phyloP scores from a whole-genome alignment of 2,888 invertebrate species.

The Sinohyriopsis cumingii region DNA sequence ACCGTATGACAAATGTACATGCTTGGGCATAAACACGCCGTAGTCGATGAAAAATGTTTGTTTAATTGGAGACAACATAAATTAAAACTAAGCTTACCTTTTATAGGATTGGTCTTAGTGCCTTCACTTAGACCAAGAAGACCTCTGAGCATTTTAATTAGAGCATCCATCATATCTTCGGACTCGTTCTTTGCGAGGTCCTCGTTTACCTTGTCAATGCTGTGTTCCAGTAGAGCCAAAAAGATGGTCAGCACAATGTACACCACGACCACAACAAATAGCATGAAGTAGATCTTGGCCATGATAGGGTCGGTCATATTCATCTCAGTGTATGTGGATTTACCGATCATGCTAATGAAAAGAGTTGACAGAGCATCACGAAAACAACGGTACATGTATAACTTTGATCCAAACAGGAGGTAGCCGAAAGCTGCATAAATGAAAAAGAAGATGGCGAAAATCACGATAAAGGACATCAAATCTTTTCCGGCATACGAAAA shows the following conservation, averaged over 20 bases:
- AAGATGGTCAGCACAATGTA: conserved; percentile 59
- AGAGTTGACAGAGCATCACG: conserved; percentile 44
- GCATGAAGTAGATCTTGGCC: conserved; percentile 53
- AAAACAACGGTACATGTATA: conserved; percentile 45
- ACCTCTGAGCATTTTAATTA: conserved; percentile 17
- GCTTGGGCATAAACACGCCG: too few species aligned
- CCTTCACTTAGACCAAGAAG: conserved; percentile 1
- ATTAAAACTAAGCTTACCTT: too few species aligned
- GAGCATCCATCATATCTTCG: conserved; percentile 41
- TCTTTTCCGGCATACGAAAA: conserved; percentile 44
- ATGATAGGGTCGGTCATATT: conserved; percentile 41
- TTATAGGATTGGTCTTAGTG: too few species aligned
- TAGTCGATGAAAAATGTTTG: too few species aligned
- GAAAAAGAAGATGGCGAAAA: conserved; percentile 41
- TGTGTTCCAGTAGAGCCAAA: conserved; percentile 49
- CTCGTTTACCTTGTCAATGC: conserved; percentile 40
- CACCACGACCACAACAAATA: conserved; percentile 49
- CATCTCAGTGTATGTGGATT: conserved; percentile 48
- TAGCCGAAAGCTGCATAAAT: conserved; percentile 49
- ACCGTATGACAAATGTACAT: too few species aligned
- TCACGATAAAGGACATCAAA: conserved; percentile 49
- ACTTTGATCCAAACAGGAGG: conserved; percentile 44
- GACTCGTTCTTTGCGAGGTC: conserved; percentile 33
- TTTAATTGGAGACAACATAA: too few species aligned
- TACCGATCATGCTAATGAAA: conserved; percentile 57